Conservation (phyloP, 1,140 invertebrate species). For the Zaprionus lachaisei region DNA sequence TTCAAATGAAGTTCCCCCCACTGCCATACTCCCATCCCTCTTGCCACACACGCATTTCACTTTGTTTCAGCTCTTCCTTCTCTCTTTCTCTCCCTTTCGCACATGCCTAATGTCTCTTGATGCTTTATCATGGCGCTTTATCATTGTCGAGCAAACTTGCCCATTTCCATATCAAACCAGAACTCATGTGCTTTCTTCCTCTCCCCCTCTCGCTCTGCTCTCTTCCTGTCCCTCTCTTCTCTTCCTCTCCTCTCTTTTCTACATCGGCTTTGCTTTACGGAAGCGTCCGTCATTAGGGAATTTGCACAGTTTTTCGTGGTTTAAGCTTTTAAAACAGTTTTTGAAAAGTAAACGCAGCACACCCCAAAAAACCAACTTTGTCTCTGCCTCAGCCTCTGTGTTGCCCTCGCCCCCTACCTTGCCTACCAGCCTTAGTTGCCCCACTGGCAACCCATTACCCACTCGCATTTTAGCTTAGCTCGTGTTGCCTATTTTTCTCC, state of each 20-base stretch:
- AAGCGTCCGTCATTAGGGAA: slow-evolving; percentile 73
- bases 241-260: background rate
- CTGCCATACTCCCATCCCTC: no score
- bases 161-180: slow-evolving; percentile 28
- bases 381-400: background rate
- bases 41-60: background rate
- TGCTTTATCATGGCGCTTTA: slow-evolving; percentile 47
- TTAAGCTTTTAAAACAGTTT: slow-evolving; percentile 81
- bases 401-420: background rate
- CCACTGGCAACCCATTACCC: slow-evolving; percentile 6
- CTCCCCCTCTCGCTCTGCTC: background rate
- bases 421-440: no score
- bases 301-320: slow-evolving; percentile 77
- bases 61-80: background rate
- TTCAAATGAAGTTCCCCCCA: slow-evolving; percentile 1
- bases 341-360: slow-evolving; percentile 65
- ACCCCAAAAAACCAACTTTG: background rate
- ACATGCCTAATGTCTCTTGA: slow-evolving; percentile 27
- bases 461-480: slow-evolving; percentile 13
- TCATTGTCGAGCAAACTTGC: slow-evolving; percentile 33
- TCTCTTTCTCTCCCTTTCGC: background rate
- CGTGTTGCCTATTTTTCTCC: slow-evolving; percentile 33
- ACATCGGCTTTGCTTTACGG: slow-evolving; percentile 28
- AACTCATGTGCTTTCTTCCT: slow-evolving; percentile 2
- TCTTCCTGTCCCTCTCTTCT: background rate